Conservation (phyloP, 2,888 invertebrate genomes). For the Drosophila falleni region DNA sequence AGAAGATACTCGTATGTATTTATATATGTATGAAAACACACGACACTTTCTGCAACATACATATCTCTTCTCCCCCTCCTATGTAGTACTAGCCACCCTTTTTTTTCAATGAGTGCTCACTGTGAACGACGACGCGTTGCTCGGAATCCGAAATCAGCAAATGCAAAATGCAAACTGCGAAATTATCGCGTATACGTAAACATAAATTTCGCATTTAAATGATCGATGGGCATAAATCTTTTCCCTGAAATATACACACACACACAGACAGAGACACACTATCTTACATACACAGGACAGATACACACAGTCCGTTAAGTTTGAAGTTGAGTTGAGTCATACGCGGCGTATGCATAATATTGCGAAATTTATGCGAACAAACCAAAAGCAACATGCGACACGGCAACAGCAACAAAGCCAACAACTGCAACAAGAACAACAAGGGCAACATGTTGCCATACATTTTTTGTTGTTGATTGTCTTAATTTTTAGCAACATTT, state of each 20-base stretch:
- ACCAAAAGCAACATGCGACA: conserved; percentile 21
- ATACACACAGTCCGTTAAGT: conserved; percentile 2
- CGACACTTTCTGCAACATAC: conserved; percentile 3
- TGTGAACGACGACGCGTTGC: conserved; percentile 24
- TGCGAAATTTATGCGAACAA: conserved; percentile 63
- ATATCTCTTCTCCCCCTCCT: not conserved
- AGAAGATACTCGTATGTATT: not conserved
- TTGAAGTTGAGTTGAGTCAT: conserved; percentile 65
- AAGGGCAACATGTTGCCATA: conserved; percentile 56
- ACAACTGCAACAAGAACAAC: conserved; percentile 28
- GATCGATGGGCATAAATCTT: conserved; percentile 75
- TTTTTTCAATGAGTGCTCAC: conserved; percentile 30
- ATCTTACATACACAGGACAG: conserved; percentile 2
- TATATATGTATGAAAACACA: not conserved
- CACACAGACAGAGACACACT: conserved; percentile 14
- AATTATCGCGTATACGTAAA: conserved; percentile 47
- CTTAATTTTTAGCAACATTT: conserved; percentile 53
- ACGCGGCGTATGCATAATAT: conserved; percentile 59
- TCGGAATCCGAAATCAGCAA: conserved; percentile 30
- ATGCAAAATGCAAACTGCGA: conserved; percentile 35
- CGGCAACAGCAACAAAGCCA: conserved; percentile 10
- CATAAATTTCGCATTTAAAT: conserved; percentile 66
- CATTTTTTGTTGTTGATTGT: conserved; percentile 52
- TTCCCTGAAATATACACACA: conserved; percentile 14
- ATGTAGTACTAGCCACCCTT: conserved; percentile 3